A percentile compares a stretch with the other conserved stretches of the same genome.
Conservation (phyloP, 2,797 vertebrate species). For the Podargus strigoides region DNA sequence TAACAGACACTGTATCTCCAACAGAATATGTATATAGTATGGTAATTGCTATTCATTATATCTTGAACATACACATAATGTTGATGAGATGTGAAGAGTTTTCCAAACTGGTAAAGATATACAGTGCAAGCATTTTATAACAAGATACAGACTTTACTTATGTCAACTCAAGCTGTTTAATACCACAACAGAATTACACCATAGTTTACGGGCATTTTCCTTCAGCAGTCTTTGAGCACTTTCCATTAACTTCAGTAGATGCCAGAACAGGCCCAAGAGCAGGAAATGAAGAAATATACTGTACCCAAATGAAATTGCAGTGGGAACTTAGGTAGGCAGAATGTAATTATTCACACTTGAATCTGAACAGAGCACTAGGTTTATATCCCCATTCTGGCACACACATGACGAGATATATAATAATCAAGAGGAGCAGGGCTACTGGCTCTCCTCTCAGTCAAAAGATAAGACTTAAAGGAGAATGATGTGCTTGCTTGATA, state of each 20-base stretch:
- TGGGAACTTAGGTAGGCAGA: constrained; percentile 28
- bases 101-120: neutral
- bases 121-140: neutral
- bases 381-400: constrained; percentile 1
- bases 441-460: neutral
- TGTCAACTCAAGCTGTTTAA: neutral
- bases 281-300: constrained; percentile 55
- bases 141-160: neutral
- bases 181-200: neutral
- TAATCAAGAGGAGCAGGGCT: neutral
- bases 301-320: constrained; percentile 29
- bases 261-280: constrained; percentile 5
- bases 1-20: neutral
- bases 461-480: neutral
- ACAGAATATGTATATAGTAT: neutral
- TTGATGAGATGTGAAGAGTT: neutral
- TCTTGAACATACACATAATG: neutral
- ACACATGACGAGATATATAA: neutral
- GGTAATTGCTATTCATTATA: neutral
- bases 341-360: constrained; percentile 26
- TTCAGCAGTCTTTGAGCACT: constrained; percentile 17
- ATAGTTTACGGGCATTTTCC: neutral
- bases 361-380: neutral
- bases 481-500: neutral
- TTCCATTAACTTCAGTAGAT: constrained; percentile 16